Base-by-base conservation (phyloP, 2,113 vertebrate genomes). In the Oophaga pumilio region DNA sequence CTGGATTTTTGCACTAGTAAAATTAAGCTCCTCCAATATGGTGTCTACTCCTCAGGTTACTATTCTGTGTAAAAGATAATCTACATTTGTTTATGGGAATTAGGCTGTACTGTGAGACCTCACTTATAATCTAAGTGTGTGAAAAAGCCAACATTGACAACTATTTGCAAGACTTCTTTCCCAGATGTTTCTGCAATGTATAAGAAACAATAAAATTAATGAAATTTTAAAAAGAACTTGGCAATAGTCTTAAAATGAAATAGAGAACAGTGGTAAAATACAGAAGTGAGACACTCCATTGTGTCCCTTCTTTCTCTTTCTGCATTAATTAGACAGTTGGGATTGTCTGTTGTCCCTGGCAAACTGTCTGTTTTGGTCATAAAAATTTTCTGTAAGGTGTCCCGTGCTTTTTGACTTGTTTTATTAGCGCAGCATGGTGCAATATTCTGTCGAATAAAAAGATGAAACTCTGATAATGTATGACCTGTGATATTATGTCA, bases 1-100 rank as follows among this genome's bases (percentile, higher is more conserved):
- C 78, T 81, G 86, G 66, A 87, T 82, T 62, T 59, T 43, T 82
- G 53, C 2, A 6, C 76, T 60, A 26, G 43, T 81, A 87, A 87
- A 73, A 10, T 6, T 8, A 53, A 24, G 52, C 66, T 68, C 66
- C 52, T 74, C 15, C 26, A n/a, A 13, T 24, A 18, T 76, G 26
- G 78, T 12, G 50, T 78, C 28, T 52, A 28, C 74, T 28, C 76
- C 52, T 78, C 43, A 68, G 84, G 56, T 85, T 85, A 64, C 85
- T 3, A 22, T 22, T 62, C 76, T 33, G 24, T 79, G 60, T 78
- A 50, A 69, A 68, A 78, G 60, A 53, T 66, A 77, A 86, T 64
- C 73, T 22, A 18, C 18, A 52, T 24, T n/a, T 71, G 26, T 56
- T 28, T 84, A 84, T 1, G 24, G 50, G 68, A 33, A 8, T 74